phyloP scores from a whole-genome alignment of 2,888 invertebrate genomes.

The Stegophylla sp. region DNA sequence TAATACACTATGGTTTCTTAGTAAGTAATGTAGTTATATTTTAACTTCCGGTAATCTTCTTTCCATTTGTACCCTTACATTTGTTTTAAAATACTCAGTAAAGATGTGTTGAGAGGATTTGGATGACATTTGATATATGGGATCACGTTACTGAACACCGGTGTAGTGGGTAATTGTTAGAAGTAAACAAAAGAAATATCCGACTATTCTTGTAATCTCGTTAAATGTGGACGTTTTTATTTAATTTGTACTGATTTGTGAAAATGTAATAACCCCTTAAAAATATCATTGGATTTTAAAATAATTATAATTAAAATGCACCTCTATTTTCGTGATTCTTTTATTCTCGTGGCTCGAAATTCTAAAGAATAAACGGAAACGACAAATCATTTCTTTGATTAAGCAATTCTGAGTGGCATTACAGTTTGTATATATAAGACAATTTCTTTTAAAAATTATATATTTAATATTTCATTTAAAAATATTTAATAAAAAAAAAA shows the following conservation, averaged over 20 bases:
- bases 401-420: too few species aligned
- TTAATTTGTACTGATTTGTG: neutral
- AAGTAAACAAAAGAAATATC: constrained; percentile 4
- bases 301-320: too few species aligned
- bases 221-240: neutral
- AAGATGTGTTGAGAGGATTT: constrained; percentile 25
- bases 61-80: neutral
- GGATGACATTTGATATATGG: constrained; percentile 21
- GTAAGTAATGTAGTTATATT: neutral
- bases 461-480: too few species aligned
- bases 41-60: constrained; percentile 7
- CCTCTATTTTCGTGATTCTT: too few species aligned
- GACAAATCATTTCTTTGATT: too few species aligned
- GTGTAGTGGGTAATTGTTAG: neutral
- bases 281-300: too few species aligned
- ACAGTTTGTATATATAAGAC: too few species aligned
- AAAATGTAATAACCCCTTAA: neutral
- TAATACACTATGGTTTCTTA: constrained; percentile 3
- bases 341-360: too few species aligned
- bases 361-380: too few species aligned
- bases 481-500: too few species aligned
- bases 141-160: constrained; percentile 2
- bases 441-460: too few species aligned
- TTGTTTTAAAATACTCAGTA: neutral
- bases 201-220: neutral